Conservation (phyloP, 1,140 invertebrate genomes). For the Paralvinella palmiformis region DNA sequence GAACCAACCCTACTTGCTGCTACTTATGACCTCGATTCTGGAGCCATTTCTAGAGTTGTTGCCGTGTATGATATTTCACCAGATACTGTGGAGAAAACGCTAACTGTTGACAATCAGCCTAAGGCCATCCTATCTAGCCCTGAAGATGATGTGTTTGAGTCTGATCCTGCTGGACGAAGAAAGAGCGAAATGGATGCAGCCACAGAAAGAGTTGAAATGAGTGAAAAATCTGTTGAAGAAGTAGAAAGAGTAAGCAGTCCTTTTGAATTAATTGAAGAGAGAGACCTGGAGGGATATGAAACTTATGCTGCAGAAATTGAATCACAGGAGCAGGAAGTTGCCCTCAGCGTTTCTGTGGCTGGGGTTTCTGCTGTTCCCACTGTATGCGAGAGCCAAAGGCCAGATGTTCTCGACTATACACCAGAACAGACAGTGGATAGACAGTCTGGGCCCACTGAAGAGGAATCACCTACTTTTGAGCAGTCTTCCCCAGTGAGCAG, state of each 20-base stretch:
- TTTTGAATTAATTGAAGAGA: slow-evolving; percentile 48
- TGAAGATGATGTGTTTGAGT: slow-evolving; percentile 56
- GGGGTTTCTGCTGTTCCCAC: background rate
- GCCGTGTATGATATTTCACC: slow-evolving; percentile 45
- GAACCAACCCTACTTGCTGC: slow-evolving; percentile 47
- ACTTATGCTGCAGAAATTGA: background rate
- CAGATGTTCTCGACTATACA: too few species aligned
- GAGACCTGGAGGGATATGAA: slow-evolving; percentile 39
- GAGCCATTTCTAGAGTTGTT: slow-evolving; percentile 44
- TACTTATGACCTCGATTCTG: slow-evolving; percentile 47
- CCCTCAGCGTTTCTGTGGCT: background rate
- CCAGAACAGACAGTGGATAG: background rate
- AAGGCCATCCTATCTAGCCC: slow-evolving; percentile 47
- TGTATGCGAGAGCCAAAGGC: too few species aligned
- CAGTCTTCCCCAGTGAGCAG: slow-evolving; percentile 32
- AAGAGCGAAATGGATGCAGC: background rate
- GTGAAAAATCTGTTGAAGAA: slow-evolving; percentile 19
- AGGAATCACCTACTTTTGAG: slow-evolving; percentile 28
- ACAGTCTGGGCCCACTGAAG: background rate
- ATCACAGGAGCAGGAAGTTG: background rate
- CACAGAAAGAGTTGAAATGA: background rate
- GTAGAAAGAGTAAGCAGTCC: slow-evolving; percentile 39
- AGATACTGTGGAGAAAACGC: slow-evolving; percentile 43
- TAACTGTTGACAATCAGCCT: slow-evolving; percentile 29
- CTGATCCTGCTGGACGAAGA: slow-evolving; percentile 42